Evolutionary conservation across 1,140 invertebrate species (phyloP).

Genomic region (Drosophila ficusphila): DNA sequence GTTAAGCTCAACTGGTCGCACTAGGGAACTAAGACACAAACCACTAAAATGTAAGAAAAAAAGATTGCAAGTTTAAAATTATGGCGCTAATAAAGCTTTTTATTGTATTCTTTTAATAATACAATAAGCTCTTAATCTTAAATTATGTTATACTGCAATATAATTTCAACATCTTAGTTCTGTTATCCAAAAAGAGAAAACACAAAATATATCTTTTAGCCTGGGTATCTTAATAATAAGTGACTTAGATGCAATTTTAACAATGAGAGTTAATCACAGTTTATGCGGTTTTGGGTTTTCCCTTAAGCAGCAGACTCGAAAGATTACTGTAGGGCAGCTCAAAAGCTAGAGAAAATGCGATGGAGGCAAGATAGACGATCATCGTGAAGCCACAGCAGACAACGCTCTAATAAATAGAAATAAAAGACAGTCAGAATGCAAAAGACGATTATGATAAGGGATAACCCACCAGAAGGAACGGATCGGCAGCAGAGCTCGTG

Average conservation of each 20-base stretch:
- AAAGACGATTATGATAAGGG: not conserved
- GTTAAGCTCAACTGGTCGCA: not conserved
- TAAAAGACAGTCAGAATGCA: not conserved
- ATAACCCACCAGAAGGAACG: slow-evolving; percentile 68
- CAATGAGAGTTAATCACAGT: slow-evolving; percentile 58
- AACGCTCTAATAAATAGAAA: slow-evolving; percentile 47
- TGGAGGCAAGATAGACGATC: slow-evolving; percentile 72
- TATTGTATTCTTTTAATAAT: too few relatives aligned
- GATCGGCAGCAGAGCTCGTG: slow-evolving; percentile 72
- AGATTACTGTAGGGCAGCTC: slow-evolving; percentile 82
- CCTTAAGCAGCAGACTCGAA: slow-evolving; percentile 58
- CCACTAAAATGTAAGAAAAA: too few relatives aligned
- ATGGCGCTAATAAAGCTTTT: too few relatives aligned
- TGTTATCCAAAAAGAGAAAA: not conserved
- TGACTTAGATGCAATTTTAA: slow-evolving; percentile 41
- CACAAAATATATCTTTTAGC: not conserved
- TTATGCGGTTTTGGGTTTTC: slow-evolving; percentile 59
- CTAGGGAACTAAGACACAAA: too few relatives aligned
- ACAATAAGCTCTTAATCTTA: too few relatives aligned
- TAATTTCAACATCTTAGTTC: too few relatives aligned
- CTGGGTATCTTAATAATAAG: slow-evolving; percentile 30
- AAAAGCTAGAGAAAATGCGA: slow-evolving; percentile 77
- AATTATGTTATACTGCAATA: not conserved
- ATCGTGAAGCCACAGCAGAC: slow-evolving; percentile 67
- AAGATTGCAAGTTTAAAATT: too few relatives aligned